Conservation (phyloP, 2,113 vertebrate species). For the Coracopsis vasa region DNA sequence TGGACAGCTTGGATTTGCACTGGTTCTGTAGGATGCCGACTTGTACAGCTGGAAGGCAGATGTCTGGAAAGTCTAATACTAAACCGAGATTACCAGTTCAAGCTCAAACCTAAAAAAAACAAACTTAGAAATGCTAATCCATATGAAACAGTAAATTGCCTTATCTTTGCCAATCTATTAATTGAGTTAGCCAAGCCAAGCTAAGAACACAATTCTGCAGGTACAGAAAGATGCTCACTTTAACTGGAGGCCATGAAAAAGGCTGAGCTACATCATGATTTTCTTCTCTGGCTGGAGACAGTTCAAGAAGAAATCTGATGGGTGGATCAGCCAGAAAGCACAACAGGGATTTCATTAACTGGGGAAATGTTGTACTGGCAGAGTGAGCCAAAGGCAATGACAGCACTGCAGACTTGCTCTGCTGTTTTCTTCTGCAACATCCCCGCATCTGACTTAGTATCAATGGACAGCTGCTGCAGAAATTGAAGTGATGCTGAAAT, state of each 20-base stretch:
- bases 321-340: background rate
- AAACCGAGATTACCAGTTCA: constrained; percentile 18
- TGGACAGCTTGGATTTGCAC: background rate
- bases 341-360: background rate
- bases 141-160: background rate
- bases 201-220: background rate
- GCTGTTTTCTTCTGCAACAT: background rate
- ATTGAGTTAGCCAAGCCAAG: background rate
- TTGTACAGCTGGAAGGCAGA: constrained; percentile 4
- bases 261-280: background rate
- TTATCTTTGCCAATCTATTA: background rate
- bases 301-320: background rate
- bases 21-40: background rate
- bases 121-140: background rate
- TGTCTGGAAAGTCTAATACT: background rate
- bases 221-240: background rate
- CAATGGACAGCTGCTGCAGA: constrained; percentile 29
- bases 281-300: background rate
- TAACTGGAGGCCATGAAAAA: background rate
- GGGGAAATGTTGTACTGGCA: background rate
- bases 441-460: background rate
- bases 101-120: background rate
- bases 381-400: background rate
- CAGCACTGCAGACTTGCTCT: background rate
- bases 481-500: background rate